These are phyloP conservation scores for Stenotaenia linearis DNA, from an alignment of 2,888 invertebrate genomes.

Conservation along the genomic window DNA sequence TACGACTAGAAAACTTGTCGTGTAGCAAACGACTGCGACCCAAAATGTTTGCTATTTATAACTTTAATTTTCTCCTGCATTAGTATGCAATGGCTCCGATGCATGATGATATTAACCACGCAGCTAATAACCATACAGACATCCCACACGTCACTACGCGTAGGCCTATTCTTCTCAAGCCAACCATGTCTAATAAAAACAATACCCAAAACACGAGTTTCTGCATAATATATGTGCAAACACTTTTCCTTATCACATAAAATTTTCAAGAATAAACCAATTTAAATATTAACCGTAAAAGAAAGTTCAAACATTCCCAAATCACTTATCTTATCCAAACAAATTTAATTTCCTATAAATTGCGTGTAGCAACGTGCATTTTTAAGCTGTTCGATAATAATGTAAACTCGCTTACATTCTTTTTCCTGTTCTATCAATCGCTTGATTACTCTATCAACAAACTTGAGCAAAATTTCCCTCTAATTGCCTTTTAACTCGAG, in stretches of 20 bases:
- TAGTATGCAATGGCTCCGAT: constrained; percentile 10
- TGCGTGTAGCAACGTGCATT: neutral
- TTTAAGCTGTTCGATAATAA: neutral
- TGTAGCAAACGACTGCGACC: neutral
- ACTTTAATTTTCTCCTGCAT: constrained; percentile 12
- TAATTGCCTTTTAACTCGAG: neutral
- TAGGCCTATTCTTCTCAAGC: neutral
- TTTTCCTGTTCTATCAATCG: neutral
- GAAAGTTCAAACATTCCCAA: neutral
- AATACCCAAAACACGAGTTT: neutral
- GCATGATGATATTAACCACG: constrained; percentile 3
- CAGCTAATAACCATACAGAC: neutral
- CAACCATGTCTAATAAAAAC: neutral
- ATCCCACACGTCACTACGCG: neutral
- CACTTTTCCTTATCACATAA: neutral
- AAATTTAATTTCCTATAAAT: neutral
- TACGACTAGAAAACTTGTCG: neutral
- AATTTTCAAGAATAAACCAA: neutral
- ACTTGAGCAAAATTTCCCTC: neutral
- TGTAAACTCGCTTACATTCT: neutral
- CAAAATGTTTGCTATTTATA: neutral
- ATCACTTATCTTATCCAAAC: neutral
- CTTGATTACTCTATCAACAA: neutral
- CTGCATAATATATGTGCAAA: neutral
- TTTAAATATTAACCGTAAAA: neutral